A percentile compares a stretch with the other conserved stretches of the same genome.
Conservation (phyloP, 2,113 vertebrate genomes). For the Chauna torquata region DNA sequence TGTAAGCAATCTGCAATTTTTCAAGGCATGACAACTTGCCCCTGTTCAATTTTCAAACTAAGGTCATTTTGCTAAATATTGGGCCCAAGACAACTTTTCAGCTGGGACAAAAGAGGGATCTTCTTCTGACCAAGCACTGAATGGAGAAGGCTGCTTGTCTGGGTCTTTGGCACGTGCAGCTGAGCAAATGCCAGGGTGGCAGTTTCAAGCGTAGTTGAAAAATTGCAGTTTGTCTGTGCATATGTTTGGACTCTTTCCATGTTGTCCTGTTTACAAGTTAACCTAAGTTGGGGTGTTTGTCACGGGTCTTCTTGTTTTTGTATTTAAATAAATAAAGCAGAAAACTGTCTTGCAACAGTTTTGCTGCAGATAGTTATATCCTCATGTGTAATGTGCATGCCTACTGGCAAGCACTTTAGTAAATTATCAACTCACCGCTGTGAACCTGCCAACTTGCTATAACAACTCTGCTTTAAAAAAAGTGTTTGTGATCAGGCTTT, state of each 20-base stretch:
- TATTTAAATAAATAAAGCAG: constrained; percentile 87
- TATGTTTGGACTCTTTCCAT: constrained; percentile 86
- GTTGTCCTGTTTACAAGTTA: constrained; percentile 94
- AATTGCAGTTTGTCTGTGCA: constrained; percentile 87
- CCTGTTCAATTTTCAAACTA: neutral
- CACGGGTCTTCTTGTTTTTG: constrained; percentile 89
- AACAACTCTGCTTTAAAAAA: constrained; percentile 93
- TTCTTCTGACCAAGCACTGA: neutral
- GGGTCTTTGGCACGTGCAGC: constrained; percentile 38
- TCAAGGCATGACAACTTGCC: constrained; percentile 69
- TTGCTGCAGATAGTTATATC: constrained; percentile 79
- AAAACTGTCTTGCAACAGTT: constrained; percentile 67
- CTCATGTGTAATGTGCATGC: constrained; percentile 80
- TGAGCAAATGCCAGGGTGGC: constrained; percentile 39
- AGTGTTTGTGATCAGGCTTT: constrained; percentile 95
- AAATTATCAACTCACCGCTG: constrained; percentile 85
- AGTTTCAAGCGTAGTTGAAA: constrained; percentile 70
- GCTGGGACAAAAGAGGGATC: constrained; percentile 38
- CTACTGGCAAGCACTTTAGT: constrained; percentile 79
- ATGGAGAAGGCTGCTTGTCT: neutral
- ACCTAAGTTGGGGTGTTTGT: constrained; percentile 90
- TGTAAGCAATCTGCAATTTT: constrained; percentile 91
- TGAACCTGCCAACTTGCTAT: constrained; percentile 91
- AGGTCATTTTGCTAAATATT: neutral
- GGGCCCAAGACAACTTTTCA: constrained; percentile 56